Evolutionary conservation across 2,113 vertebrate species (phyloP).

Genomic region (Triplophysa tibetana): DNA sequence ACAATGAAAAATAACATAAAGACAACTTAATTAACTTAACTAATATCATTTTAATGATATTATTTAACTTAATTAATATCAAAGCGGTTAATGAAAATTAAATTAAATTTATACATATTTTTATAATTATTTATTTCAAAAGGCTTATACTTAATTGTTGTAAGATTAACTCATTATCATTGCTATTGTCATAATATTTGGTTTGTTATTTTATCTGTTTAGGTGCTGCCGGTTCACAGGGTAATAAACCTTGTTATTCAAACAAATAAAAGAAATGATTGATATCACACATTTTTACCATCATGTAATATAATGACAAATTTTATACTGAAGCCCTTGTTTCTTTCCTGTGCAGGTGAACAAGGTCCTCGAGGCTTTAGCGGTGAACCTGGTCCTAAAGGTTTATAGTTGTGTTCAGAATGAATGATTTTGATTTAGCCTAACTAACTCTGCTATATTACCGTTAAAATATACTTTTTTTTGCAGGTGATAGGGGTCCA

Average conservation of each 20-base stretch:
- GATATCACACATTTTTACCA: background rate
- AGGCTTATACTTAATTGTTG: background rate
- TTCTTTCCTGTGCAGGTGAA: conserved; percentile 67
- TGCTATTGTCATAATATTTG: background rate
- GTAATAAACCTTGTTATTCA: background rate
- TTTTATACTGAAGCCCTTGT: background rate
- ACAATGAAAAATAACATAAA: background rate
- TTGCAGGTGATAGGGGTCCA: conserved; percentile 86
- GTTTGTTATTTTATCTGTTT: background rate
- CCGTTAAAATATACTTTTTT: conserved; percentile 14
- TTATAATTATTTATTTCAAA: background rate
- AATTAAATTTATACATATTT: background rate
- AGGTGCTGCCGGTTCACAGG: conserved; percentile 46
- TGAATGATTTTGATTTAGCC: background rate
- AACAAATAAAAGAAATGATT: background rate
- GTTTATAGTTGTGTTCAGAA: conserved; percentile 61
- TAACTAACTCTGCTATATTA: background rate
- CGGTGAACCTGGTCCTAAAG: conserved; percentile 89
- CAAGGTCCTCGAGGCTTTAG: conserved; percentile 85
- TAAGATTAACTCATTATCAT: no score
- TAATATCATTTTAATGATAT: no score
- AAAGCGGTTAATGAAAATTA: conserved; percentile 78
- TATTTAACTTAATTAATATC: background rate
- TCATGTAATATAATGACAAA: background rate
- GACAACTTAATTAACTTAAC: background rate